Evolutionary conservation across 2,113 vertebrate species (phyloP), one percentile per base, ranked within the genome.

Genomic region (Platichthys flesus): DNA sequence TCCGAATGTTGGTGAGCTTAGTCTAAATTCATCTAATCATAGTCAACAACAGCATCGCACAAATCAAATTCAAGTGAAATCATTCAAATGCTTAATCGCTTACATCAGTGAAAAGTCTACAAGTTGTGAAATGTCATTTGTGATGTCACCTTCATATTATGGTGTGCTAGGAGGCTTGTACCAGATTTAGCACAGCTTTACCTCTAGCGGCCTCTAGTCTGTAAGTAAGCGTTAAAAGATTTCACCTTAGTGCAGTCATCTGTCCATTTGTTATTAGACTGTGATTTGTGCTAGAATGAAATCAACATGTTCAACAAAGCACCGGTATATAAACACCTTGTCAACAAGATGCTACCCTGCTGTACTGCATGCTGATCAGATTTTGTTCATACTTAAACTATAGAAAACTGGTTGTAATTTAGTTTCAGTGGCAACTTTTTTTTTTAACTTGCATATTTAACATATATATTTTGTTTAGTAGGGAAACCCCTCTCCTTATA

Each of bases 401-500:
- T 31, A 31, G 31, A 31, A 31, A 31, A 31, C 31, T 5, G 15
- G 24, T 70, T 74, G 42, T 67, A 23, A 67, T 78, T 78, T 31
- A 7, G 60, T 71, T 72, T 78, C 7, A 73, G 21, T 45, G 51
- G 61, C 45, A 49, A 49, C 45, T 49, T 49, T 6, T 16, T 4
- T 49, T 18, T 49, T 49, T 49, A 49, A 15, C 45, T 49, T 15
- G 5, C 45, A 31, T 45, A 45, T 26, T 15, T 55, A 64, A 23
- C 52, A 4, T 35, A 31, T 31, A 31, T 31, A 31, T 31, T 31
- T 31, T 7, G 31, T 31, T 31, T 31, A 31, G 31, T 31, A 61
- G 71, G 78, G 82, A 78, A 89, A 75, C 35, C 75, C 80, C 85
- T 54, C 67, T 68, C 47, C 23, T 57, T 59, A 28, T 31, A 5